phyloP scores from a whole-genome alignment of 2,113 vertebrate genomes.

The Syngnathoides biaculeatus region DNA sequence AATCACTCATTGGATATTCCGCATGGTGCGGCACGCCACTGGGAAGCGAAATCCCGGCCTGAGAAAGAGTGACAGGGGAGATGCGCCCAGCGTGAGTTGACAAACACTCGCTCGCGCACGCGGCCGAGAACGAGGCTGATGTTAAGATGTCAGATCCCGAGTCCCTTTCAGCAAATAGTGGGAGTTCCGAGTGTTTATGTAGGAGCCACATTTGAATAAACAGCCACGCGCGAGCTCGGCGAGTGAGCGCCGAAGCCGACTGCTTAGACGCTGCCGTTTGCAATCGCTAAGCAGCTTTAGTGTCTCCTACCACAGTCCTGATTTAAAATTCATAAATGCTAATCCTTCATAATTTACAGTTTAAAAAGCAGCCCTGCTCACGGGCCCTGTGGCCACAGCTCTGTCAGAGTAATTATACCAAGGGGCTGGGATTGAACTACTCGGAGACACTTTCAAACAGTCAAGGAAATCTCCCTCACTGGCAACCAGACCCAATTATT shows the following conservation, averaged over 20 bases:
- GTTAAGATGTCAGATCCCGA: constrained; percentile 72
- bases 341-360: constrained; percentile 99
- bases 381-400: constrained; percentile 99
- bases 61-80: constrained; percentile 63
- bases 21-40: constrained; percentile 70
- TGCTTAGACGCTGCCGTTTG: constrained; percentile 89
- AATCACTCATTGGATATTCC: constrained; percentile 77
- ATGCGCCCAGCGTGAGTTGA: constrained; percentile 60
- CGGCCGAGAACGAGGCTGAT: constrained; percentile 50
- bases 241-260: constrained; percentile 80
- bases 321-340: constrained; percentile 99
- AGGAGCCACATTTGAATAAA: constrained; percentile 62
- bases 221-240: constrained; percentile 63
- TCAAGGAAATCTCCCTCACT: constrained; percentile 94
- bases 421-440: constrained; percentile 98
- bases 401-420: constrained; percentile 99
- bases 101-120: constrained; percentile 44
- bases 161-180: constrained; percentile 68
- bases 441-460: constrained; percentile 97
- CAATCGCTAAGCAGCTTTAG: constrained; percentile 99
- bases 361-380: constrained; percentile 99
- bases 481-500: constrained; percentile 99
- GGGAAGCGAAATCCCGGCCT: constrained; percentile 62
- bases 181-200: constrained; percentile 66
- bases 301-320: constrained; percentile 98